phyloP scores from a whole-genome alignment of 1,140 invertebrate genomes.

The Orius insidiosus region DNA sequence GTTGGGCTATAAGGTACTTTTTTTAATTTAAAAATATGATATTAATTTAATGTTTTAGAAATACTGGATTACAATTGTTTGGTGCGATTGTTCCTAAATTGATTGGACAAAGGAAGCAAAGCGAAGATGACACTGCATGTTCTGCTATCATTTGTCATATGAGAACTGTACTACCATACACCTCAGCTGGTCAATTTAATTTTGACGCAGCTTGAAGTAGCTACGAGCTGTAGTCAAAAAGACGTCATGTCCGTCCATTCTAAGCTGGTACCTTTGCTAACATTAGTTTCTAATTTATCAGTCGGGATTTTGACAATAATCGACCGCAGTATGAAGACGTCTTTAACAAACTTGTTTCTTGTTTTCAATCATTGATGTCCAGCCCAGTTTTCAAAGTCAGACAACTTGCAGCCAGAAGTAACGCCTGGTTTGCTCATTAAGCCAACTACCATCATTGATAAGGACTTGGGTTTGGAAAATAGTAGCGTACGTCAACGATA shows the following conservation, averaged over 20 bases:
- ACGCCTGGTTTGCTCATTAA: conserved; percentile 17
- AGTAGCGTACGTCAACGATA: conserved; percentile 9
- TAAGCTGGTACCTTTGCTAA: conserved; percentile 25
- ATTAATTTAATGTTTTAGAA: conserved; percentile 34
- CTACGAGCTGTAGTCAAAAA: conserved; percentile 16
- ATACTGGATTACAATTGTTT: conserved; percentile 61
- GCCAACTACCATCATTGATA: conserved; percentile 6
- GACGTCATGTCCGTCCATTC: conserved; percentile 11
- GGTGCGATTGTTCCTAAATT: conserved; percentile 55
- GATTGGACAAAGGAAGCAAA: conserved; percentile 42
- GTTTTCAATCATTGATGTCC: conserved; percentile 12
- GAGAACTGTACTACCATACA: conserved; percentile 15
- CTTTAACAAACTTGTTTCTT: conserved; percentile 16
- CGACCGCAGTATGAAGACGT: conserved; percentile 21
- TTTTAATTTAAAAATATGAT: no score
- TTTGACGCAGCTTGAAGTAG: conserved; percentile 21
- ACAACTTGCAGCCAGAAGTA: conserved; percentile 25
- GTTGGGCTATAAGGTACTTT: conserved; percentile 38
- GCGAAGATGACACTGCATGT: conserved; percentile 24
- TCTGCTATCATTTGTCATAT: conserved; percentile 17
- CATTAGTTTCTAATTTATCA: conserved; percentile 27
- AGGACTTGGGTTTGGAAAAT: conserved; percentile 10
- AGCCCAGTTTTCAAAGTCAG: conserved; percentile 21
- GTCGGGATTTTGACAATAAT: conserved; percentile 23
- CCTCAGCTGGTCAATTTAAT: conserved; percentile 17